Evolutionary conservation across 2,113 vertebrate genomes (phyloP).

Genomic region (Patagioenas fasciata): DNA sequence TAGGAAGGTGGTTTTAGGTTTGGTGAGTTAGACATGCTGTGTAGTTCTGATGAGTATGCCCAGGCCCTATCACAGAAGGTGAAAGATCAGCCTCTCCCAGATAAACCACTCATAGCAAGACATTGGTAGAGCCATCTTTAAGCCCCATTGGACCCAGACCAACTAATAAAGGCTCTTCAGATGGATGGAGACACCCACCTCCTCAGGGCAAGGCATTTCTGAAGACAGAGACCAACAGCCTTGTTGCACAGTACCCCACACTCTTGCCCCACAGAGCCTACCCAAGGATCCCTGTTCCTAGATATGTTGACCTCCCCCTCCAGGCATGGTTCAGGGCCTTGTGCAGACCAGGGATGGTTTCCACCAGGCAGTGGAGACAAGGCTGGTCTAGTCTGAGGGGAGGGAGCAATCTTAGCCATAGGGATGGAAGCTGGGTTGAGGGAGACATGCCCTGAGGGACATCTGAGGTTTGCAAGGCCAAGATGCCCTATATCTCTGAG

Average conservation of each 20-base stretch:
- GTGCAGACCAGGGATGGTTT: background rate
- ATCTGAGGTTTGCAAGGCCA: background rate
- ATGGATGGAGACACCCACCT: background rate
- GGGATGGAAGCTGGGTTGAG: background rate
- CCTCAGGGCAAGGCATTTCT: background rate
- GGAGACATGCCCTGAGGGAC: background rate
- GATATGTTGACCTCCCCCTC: background rate
- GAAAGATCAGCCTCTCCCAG: background rate
- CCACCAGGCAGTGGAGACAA: background rate
- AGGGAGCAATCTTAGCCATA: background rate
- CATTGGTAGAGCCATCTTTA: background rate
- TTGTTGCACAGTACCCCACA: background rate
- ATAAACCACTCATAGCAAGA: background rate
- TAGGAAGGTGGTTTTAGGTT: background rate
- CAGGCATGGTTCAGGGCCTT: background rate
- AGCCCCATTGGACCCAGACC: accelerated
- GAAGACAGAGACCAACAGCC: background rate
- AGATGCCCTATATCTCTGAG: background rate
- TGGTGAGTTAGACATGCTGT: background rate
- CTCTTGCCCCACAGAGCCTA: background rate
- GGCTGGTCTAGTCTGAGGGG: background rate
- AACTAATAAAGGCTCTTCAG: background rate
- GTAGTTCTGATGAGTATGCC: background rate
- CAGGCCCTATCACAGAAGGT: background rate
- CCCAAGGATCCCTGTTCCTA: background rate